Base-by-base conservation (phyloP, 2,888 invertebrate genomes). In the Ornithoptera alexandrae region DNA sequence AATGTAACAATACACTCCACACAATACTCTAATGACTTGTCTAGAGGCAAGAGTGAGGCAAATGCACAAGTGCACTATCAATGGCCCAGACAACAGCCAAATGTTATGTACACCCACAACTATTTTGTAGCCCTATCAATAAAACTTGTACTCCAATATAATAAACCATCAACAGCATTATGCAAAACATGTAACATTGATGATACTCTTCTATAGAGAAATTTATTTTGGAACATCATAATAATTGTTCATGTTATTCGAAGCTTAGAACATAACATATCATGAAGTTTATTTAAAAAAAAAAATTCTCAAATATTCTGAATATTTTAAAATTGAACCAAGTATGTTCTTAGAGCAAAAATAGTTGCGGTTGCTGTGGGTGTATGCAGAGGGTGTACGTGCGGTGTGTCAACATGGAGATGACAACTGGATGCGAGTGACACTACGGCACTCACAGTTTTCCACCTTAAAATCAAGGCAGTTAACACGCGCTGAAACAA, bases 381-480 rank as follows among this genome's bases (percentile, higher is more conserved):
- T 46, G 46, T 46, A 46, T 46, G 46, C 46, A 15, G 46, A 46
- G 46, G 46, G 85, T 87, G 88, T 87, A 84, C 84, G 90, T 90
- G 90, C 88, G 81, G 80, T 85, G 87, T 82, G 86, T 88, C 87
- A 89, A 89, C 88, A 90, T 90, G 89, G 85, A 88, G 84, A 89
- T 89, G 90, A 86, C 85, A 83, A 84, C 85, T 81, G 78, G 85
- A 42, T 58, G 70, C 87, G 89, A 89, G 89, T 88, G 89, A 86
- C 88, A 82, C 91, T 90, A 90, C 88, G 85, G 89, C 92, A 92
- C 93, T 93, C 93, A 93, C 93, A 93, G 93, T 93, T 93, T 88
- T 93, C 93, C 92, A 93, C 93, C 90, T 93, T 93, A 92, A 93
- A 93, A 93, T 93, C 93, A 93, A 93, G 92, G 93, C 92, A 92